Conservation (phyloP, 1,140 invertebrate genomes). For the Pseudomyrmex sp. region DNA sequence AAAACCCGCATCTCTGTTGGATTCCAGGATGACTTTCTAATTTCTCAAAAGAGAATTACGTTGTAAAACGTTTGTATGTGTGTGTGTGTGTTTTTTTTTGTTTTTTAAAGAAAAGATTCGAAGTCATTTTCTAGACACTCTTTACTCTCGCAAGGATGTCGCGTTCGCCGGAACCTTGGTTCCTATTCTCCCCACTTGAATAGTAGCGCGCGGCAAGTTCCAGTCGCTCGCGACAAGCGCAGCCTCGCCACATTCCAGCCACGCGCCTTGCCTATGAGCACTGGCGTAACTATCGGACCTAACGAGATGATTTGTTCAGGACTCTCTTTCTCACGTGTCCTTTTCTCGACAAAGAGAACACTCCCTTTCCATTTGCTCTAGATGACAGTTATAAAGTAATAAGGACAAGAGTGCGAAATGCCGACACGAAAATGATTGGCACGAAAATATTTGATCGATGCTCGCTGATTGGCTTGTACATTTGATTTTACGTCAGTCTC, state of each 20-base stretch:
- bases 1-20: too few relatives aligned
- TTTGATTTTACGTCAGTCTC: not conserved
- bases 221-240: constrained; percentile 75
- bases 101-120: too few relatives aligned
- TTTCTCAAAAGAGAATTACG: too few relatives aligned
- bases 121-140: not conserved
- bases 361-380: constrained; percentile 10
- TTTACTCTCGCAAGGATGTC: constrained; percentile 10
- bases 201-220: constrained; percentile 72
- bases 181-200: constrained; percentile 62
- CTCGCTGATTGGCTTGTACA: not conserved
- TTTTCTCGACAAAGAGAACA: constrained; percentile 53
- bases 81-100: too few relatives aligned
- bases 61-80: too few relatives aligned
- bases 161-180: constrained; percentile 51
- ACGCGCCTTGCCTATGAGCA: constrained; percentile 81
- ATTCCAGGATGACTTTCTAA: too few relatives aligned
- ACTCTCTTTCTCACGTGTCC: not conserved
- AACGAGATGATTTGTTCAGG: constrained; percentile 69
- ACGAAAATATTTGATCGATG: not conserved
- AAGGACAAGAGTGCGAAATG: constrained; percentile 1
- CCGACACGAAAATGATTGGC: constrained; percentile 17
- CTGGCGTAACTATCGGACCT: constrained; percentile 75
- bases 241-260: constrained; percentile 82
- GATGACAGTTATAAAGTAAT: constrained; percentile 56